Percentiles rank a stretch among this genome's conserved stretches.
phyloP scores from a whole-genome alignment of 2,797 vertebrate genomes.

The Ibycter americanus region DNA sequence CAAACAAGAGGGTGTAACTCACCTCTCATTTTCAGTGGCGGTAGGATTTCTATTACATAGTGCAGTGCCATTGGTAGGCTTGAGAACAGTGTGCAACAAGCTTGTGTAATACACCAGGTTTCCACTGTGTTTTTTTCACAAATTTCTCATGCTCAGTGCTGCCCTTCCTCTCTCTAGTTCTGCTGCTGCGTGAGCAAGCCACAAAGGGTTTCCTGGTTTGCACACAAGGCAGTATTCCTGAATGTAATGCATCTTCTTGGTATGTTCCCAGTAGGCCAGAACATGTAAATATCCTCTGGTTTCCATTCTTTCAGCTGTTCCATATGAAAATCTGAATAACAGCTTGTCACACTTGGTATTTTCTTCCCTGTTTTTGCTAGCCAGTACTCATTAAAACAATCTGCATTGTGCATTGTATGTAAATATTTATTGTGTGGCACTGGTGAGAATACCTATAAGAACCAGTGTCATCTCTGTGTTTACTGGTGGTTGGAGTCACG shows the following conservation, averaged over 20 bases:
- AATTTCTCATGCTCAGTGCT: background rate
- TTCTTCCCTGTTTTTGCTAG: background rate
- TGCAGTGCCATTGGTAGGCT: background rate
- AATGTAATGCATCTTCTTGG: background rate
- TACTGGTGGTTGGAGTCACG: rapidly evolving
- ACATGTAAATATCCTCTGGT: background rate
- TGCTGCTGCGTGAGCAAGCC: background rate
- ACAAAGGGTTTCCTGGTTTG: background rate
- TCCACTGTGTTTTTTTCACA: background rate
- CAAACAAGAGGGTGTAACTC: background rate
- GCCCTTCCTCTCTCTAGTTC: background rate
- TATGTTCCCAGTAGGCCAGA: background rate
- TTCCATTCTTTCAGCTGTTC: background rate
- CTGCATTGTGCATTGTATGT: background rate
- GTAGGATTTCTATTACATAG: background rate
- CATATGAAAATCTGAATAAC: background rate
- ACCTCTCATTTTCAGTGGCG: background rate
- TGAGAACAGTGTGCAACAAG: background rate
- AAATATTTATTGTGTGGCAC: background rate
- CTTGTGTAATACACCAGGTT: background rate
- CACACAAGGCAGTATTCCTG: background rate
- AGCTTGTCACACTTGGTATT: background rate
- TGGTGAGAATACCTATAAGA: background rate
- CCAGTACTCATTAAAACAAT: background rate
- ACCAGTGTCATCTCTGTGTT: background rate